These are phyloP conservation scores for Peucedramus taeniatus DNA, from an alignment of 2,113 vertebrate species.

Conservation along the genomic window DNA sequence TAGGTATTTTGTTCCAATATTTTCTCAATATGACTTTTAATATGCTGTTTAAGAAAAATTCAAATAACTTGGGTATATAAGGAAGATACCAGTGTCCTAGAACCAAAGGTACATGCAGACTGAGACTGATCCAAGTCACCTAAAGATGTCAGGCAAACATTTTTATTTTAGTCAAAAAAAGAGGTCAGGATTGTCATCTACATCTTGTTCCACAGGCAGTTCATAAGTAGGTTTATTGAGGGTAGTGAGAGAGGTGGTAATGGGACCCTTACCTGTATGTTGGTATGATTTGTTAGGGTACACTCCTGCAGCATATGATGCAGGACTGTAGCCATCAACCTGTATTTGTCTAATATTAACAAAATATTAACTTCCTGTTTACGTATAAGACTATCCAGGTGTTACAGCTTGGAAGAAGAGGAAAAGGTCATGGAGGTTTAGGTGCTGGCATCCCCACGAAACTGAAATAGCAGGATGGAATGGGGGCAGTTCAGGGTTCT, in stretches of 20 bases:
- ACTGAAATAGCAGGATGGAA: not conserved
- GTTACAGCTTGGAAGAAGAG: not conserved
- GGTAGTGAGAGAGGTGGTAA: not conserved
- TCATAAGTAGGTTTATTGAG: not conserved
- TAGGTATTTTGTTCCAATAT: not conserved
- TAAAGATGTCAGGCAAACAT: not conserved
- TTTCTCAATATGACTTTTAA: not conserved
- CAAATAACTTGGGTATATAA: not conserved
- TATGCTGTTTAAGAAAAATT: not conserved
- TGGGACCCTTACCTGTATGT: not conserved
- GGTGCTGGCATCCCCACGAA: not conserved
- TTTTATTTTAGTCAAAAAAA: not conserved
- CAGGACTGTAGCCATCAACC: not conserved
- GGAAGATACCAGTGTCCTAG: not conserved
- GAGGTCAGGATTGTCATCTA: not conserved
- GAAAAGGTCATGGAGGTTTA: not conserved
- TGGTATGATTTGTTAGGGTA: not conserved
- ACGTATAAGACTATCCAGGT: not conserved
- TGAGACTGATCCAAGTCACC: not conserved
- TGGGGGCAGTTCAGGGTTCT: not conserved
- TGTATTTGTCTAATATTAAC: not conserved
- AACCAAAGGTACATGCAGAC: rapidly evolving
- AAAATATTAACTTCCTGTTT: not conserved
- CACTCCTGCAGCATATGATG: not conserved
- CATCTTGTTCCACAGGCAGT: not conserved